Evolutionary conservation across 2,113 vertebrate species (phyloP), one percentile per base, ranked within the genome.

Genomic region (Albula glossodonta): DNA sequence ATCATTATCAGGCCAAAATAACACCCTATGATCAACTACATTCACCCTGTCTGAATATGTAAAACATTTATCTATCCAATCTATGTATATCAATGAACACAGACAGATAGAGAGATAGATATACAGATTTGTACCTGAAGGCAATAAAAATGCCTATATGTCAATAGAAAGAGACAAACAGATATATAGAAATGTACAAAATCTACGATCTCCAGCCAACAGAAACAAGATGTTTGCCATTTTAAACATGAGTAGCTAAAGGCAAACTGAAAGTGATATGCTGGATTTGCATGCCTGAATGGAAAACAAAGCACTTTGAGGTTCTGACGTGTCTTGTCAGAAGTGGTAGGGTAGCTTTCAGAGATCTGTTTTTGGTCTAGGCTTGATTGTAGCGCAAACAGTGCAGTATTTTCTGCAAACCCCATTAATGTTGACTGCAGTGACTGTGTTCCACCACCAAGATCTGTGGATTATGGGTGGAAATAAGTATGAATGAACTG

Each of bases 1-100:
- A 89, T 87, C 88, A 81, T 1, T 41, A 41, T 41, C 84, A 63
- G 66, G 83, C 87, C 87, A 53, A 90, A 87, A 90, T 87, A 93
- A 90, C 89, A 91, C 87, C 83, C 80, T 70, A 83, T 87, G 91
- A 92, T 93, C 93, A 93, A 88, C 81, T 83, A 63, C 81, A 85
- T 81, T 87, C 80, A 52, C 22, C 12, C 1, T 48, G 13, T 19
- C 48, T 50, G 8, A 50, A 11, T 41, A 87, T 83, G 31, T 41
- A 41, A 41, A 41, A 41, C 31, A 88, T 90, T 53, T 60, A 87
- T 86, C 63, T 52, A 86, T 87, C 87, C 85, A 90, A 86, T 86
- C 80, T 3, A 89, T 87, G 87, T 79, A 41, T 41, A 41, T 41
- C 84, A 63, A 41, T 41, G 31, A 41, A 41, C 31, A 41, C 31